Percentiles rank a stretch among this genome's conserved stretches.
phyloP scores from a whole-genome alignment of 2,888 invertebrate genomes.

The Agrotis clavis region DNA sequence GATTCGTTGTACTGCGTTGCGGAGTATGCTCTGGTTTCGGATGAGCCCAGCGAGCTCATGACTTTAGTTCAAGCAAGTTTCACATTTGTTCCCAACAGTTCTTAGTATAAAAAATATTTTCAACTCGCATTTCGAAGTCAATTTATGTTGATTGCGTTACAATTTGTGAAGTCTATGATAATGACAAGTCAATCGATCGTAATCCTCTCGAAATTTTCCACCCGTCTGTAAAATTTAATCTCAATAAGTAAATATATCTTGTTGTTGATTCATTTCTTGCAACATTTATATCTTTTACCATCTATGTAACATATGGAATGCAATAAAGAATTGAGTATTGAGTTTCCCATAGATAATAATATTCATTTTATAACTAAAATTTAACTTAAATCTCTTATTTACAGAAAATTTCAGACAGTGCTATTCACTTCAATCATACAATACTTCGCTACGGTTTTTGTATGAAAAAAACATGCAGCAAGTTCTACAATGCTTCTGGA shows the following conservation, averaged over 20 bases:
- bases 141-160: background rate
- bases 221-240: no score
- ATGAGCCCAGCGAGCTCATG: constrained; percentile 60
- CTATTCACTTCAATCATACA: constrained; percentile 83
- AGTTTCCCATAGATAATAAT: no score
- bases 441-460: constrained; percentile 81
- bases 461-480: constrained; percentile 76
- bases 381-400: no score
- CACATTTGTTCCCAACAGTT: background rate
- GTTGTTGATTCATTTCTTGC: no score
- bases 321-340: no score
- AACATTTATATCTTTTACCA: no score
- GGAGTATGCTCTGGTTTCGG: constrained; percentile 62
- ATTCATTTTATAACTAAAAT: no score
- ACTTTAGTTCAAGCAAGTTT: constrained; percentile 62
- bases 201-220: background rate
- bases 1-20: constrained; percentile 65
- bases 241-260: no score
- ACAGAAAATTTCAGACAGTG: constrained; percentile 79
- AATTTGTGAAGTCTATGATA: background rate
- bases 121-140: background rate
- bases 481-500: constrained; percentile 62
- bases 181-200: background rate
- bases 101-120: background rate
- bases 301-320: no score